Percentiles rank a stretch among this genome's conserved stretches.
phyloP scores from a whole-genome alignment of 1,140 invertebrate genomes.

The Maniola jurtina region DNA sequence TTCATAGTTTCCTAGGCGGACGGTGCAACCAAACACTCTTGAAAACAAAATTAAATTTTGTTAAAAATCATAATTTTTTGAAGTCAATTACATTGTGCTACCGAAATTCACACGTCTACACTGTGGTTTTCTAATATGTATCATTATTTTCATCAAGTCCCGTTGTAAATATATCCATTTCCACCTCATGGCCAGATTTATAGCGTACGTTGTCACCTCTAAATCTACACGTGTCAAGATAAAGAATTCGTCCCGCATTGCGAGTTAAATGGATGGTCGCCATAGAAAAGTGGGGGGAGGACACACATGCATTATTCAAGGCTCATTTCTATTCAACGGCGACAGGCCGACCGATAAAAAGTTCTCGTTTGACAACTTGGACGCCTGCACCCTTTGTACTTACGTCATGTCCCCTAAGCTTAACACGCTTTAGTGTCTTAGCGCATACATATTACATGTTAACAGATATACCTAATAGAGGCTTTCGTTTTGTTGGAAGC shows the following conservation, averaged over 20 bases:
- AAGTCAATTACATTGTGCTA: no score
- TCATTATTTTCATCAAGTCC: not conserved
- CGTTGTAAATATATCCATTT: not conserved
- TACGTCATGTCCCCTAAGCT: conserved; percentile 56
- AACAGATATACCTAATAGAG: conserved; percentile 7
- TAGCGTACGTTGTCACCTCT: conserved; percentile 9
- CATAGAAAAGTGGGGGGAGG: conserved; percentile 35
- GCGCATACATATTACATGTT: conserved; percentile 14
- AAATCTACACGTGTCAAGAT: conserved; percentile 1
- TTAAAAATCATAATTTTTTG: no score
- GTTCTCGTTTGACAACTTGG: conserved; percentile 74
- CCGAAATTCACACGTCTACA: no score
- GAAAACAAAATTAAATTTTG: no score
- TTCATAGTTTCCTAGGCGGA: no score
- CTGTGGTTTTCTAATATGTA: not conserved
- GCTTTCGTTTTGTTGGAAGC: conserved; percentile 3
- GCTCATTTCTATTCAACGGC: conserved; percentile 75
- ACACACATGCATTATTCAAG: conserved; percentile 72
- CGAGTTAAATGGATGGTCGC: conserved; percentile 12
- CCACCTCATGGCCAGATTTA: conserved; percentile 5
- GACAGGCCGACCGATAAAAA: conserved; percentile 74
- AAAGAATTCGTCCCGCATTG: conserved; percentile 11
- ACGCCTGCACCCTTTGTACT: conserved; percentile 74
- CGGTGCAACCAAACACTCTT: no score
- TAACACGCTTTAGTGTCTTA: conserved; percentile 35